Percentiles rank a stretch among this genome's conserved stretches.
These are phyloP conservation scores for Myiothlypis coronata DNA, from an alignment of 2,797 vertebrate genomes.

Conservation along the genomic window DNA sequence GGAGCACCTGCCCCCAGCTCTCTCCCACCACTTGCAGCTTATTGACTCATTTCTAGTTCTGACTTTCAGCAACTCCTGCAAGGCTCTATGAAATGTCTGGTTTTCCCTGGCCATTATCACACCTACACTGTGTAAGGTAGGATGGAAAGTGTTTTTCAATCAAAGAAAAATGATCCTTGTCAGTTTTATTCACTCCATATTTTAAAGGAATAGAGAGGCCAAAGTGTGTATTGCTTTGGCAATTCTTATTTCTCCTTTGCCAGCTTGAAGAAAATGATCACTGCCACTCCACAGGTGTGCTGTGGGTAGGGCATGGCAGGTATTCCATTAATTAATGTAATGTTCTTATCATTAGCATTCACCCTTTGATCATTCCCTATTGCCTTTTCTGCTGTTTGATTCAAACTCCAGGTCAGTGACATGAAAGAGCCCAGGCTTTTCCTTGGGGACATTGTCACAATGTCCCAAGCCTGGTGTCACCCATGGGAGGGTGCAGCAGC, in stretches of 20 bases:
- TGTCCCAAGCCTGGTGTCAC: background rate
- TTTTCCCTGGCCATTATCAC: background rate
- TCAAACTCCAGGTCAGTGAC: background rate
- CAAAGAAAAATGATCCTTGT: background rate
- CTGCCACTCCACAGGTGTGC: background rate
- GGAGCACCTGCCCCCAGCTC: background rate
- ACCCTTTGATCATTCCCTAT: conserved; percentile 26
- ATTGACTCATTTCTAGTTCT: background rate
- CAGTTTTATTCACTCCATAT: background rate
- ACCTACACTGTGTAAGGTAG: background rate
- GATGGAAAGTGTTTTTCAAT: background rate
- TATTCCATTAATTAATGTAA: background rate
- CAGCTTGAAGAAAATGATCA: background rate
- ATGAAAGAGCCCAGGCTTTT: background rate
- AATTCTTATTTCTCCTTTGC: background rate
- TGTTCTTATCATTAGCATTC: background rate
- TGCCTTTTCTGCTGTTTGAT: background rate
- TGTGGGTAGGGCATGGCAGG: background rate
- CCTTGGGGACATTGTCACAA: background rate
- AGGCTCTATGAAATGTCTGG: background rate
- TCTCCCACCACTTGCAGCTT: background rate
- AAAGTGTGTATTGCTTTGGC: background rate
- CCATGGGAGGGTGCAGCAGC: background rate
- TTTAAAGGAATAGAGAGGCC: background rate
- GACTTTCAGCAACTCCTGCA: background rate